These are phyloP conservation scores for Leptopilina clavipes DNA, from an alignment of 1,140 invertebrate genomes.

Conservation along the genomic window DNA sequence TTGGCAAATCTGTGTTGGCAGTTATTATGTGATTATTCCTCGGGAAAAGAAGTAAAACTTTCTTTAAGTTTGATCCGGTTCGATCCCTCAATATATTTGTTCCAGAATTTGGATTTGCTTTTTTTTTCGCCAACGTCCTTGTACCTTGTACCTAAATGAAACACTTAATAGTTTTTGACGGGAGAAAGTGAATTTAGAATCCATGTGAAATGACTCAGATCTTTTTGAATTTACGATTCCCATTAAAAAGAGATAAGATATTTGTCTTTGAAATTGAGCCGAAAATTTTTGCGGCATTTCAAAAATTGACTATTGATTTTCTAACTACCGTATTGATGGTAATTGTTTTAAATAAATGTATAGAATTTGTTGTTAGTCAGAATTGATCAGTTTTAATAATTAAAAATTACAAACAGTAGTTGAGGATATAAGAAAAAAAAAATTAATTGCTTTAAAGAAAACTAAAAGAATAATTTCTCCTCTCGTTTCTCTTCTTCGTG, in stretches of 20 bases:
- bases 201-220: not conserved
- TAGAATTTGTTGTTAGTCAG: no score
- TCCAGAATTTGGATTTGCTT: conserved; percentile 2
- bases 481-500: conserved; percentile 7
- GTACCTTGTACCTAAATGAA: not conserved
- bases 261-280: not conserved
- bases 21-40: not conserved
- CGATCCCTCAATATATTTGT: not conserved
- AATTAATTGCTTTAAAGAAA: conserved; percentile 1
- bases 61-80: no score
- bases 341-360: no score
- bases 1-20: not conserved
- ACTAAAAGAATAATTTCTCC: not conserved
- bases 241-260: conserved; percentile 4
- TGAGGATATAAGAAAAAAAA: not conserved
- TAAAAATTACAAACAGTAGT: not conserved
- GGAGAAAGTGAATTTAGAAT: conserved; percentile 15
- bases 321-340: no score
- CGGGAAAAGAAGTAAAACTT: not conserved
- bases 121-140: not conserved
- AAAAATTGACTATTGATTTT: no score
- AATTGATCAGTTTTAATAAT: no score
- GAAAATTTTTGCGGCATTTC: no score
- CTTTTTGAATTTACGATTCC: not conserved
- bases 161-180: not conserved